These are phyloP conservation scores for Symphodus melops DNA, from an alignment of 2,113 vertebrate species.

Conservation along the genomic window DNA sequence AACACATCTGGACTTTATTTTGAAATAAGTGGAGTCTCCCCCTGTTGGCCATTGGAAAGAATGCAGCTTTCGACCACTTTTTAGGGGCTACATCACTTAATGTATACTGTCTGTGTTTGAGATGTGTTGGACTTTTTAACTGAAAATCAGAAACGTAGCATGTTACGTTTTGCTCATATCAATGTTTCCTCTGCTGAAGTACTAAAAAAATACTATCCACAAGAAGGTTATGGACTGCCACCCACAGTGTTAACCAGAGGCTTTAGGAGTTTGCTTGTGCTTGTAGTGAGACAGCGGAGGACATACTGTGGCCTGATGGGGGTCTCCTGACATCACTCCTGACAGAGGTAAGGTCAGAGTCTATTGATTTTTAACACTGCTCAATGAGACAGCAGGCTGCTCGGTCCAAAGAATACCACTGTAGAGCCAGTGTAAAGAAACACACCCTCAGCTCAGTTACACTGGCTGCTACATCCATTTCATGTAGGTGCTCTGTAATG, in stretches of 20 bases:
- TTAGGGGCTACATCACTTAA: too few relatives aligned
- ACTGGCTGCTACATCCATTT: conserved; percentile 59
- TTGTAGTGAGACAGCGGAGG: conserved; percentile 40
- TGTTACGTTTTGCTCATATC: too few relatives aligned
- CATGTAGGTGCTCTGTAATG: conserved; percentile 66
- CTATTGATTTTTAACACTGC: conserved; percentile 78
- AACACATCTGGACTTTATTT: too few relatives aligned
- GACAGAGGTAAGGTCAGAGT: conserved; percentile 78
- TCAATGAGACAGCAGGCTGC: conserved; percentile 63
- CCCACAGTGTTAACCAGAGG: conserved; percentile 21
- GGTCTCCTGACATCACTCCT: conserved; percentile 68
- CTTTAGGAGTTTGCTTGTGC: conserved; percentile 42
- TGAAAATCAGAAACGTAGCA: too few relatives aligned
- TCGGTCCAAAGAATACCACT: conserved; percentile 55
- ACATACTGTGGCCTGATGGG: conserved; percentile 61
- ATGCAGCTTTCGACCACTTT: too few relatives aligned
- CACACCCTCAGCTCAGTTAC: conserved; percentile 55
- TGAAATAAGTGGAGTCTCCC: too few relatives aligned
- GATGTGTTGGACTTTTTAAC: too few relatives aligned
- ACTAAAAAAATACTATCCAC: background rate
- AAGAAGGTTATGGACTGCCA: conserved; percentile 1
- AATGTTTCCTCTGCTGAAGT: background rate
- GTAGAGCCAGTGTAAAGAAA: conserved; percentile 55
- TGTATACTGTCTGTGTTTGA: too few relatives aligned
- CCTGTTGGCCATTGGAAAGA: too few relatives aligned